Evolutionary conservation across 2,888 invertebrate genomes (phyloP).

Genomic region (Drosophila yooni): DNA sequence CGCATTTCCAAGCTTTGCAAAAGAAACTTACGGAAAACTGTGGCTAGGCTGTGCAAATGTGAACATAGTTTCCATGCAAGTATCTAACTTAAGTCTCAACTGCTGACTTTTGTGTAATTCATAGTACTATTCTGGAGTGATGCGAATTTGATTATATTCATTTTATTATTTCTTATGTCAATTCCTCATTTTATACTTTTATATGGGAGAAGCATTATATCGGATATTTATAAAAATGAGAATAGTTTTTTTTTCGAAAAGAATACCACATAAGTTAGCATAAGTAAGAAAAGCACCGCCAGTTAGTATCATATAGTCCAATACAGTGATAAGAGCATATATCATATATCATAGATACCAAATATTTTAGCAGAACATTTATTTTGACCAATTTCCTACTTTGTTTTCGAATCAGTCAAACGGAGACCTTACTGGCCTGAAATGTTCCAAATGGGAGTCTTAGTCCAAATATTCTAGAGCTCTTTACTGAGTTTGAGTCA

Average conservation of each 20-base stretch:
- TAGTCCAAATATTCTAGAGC: background rate
- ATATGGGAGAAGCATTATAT: background rate
- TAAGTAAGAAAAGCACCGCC: background rate
- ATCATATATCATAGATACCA: no score
- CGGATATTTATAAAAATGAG: background rate
- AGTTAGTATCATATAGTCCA: background rate
- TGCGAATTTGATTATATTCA: background rate
- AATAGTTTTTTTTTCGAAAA: background rate
- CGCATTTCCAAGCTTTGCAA: background rate
- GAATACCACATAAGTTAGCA: background rate
- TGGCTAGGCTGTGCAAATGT: background rate
- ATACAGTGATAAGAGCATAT: background rate
- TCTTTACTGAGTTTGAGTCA: background rate
- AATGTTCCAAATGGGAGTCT: background rate
- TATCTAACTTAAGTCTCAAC: background rate
- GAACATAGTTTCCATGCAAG: background rate
- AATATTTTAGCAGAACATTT: no score
- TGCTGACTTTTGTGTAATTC: background rate
- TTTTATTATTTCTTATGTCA: background rate
- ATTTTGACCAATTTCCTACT: background rate
- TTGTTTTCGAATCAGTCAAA: background rate
- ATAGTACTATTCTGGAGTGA: background rate
- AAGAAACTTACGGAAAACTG: slow-evolving; percentile 2
- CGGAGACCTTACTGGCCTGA: background rate
- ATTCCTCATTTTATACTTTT: background rate